Percentiles rank a stretch among this genome's conserved stretches.
These are phyloP conservation scores for Noctua janthe DNA, from an alignment of 2,888 invertebrate genomes.

Conservation along the genomic window DNA sequence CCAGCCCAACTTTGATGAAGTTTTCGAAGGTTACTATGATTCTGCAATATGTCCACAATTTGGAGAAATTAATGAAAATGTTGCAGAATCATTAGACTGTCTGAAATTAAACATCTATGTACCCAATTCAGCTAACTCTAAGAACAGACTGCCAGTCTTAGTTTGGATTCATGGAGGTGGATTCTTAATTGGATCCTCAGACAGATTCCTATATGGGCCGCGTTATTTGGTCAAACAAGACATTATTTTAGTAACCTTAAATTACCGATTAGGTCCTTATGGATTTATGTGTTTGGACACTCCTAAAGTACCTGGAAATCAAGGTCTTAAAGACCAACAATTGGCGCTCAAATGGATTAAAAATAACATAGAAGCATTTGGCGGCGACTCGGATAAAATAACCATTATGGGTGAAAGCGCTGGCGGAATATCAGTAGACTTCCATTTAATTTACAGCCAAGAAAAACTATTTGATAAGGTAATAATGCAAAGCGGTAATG, in stretches of 20 bases:
- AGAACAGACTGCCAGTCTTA: constrained; percentile 74
- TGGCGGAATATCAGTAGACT: constrained; percentile 74
- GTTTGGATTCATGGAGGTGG: constrained; percentile 79
- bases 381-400: constrained; percentile 76
- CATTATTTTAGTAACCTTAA: constrained; percentile 77
- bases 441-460: constrained; percentile 71
- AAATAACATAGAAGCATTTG: constrained; percentile 78
- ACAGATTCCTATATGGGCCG: constrained; percentile 72
- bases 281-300: constrained; percentile 81
- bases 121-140: constrained; percentile 72
- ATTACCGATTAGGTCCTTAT: constrained; percentile 80
- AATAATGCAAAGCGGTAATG: constrained; percentile 76
- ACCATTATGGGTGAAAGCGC: constrained; percentile 80
- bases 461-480: constrained; percentile 75
- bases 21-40: constrained; percentile 78
- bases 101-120: constrained; percentile 78
- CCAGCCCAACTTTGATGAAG: constrained; percentile 71
- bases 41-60: constrained; percentile 77
- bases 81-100: constrained; percentile 74
- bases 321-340: constrained; percentile 80
- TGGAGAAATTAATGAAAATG: constrained; percentile 66
- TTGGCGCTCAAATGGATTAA: constrained; percentile 79
- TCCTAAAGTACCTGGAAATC: constrained; percentile 78
- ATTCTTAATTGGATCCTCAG: constrained; percentile 70
- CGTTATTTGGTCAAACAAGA: constrained; percentile 75